A percentile compares a stretch with the other conserved stretches of the same genome.
phyloP scores from a whole-genome alignment of 1,140 invertebrate species.

The Drosophila cardini region DNA sequence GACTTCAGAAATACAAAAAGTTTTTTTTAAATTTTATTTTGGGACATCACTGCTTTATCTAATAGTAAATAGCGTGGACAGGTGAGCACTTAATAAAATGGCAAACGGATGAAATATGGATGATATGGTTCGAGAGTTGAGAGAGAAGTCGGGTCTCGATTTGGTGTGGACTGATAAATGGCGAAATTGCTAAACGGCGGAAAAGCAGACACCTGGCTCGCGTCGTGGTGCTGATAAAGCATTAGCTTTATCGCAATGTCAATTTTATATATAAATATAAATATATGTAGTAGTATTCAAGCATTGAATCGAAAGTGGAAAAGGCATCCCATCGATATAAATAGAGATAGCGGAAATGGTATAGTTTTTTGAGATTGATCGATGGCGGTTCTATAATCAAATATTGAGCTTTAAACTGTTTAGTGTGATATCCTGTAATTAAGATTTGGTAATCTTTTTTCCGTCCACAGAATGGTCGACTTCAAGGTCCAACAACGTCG shows the following conservation, averaged over 20 bases:
- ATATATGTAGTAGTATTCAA: background rate
- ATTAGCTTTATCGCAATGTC: conserved; percentile 52
- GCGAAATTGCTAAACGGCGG: conserved; percentile 10
- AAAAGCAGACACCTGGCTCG: conserved; percentile 65
- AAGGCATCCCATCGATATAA: conserved; percentile 56
- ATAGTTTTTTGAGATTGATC: conserved; percentile 55
- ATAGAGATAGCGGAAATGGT: conserved; percentile 35
- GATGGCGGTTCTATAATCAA: conserved; percentile 26
- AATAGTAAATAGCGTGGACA: background rate
- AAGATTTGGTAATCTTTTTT: background rate
- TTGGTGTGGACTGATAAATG: conserved; percentile 59
- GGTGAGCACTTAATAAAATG: conserved; percentile 10
- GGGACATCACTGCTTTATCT: background rate
- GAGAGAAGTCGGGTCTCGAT: background rate
- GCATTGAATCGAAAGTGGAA: conserved; percentile 18
- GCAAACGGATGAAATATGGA: conserved; percentile 31
- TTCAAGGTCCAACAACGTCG: conserved; percentile 82
- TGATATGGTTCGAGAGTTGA: conserved; percentile 4
- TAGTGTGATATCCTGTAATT: too few species aligned
- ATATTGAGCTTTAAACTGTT: too few species aligned
- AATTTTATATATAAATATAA: conserved; percentile 4
- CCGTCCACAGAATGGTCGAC: conserved; percentile 71
- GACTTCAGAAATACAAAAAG: too few species aligned
- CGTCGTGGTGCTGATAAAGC: conserved; percentile 53
- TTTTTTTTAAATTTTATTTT: too few species aligned